Percentiles rank a stretch among this genome's conserved stretches.
Conservation (phyloP, 2,797 vertebrate genomes). For the Galagoides demidoff region DNA sequence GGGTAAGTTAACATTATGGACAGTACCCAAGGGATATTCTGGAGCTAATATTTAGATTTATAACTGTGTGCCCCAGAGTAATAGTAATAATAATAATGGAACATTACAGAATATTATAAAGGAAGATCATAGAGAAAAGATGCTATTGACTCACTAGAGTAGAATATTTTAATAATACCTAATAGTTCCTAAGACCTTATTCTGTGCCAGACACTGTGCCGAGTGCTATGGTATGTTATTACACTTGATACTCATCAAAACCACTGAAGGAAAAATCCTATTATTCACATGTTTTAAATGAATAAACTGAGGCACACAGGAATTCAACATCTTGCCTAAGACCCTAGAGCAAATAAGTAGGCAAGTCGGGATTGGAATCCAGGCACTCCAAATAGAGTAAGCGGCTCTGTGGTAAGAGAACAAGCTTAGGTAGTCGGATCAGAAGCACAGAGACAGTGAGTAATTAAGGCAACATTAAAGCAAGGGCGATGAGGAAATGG, state of each 20-base stretch:
- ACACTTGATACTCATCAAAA: constrained; percentile 3
- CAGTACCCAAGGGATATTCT: not conserved
- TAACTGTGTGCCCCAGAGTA: not conserved
- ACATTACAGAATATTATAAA: not conserved
- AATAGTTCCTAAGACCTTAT: not conserved
- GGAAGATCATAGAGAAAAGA: not conserved
- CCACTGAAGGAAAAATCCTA: not conserved
- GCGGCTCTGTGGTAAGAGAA: not conserved
- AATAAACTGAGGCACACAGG: not conserved
- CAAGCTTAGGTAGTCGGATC: not conserved
- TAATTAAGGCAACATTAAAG: not conserved
- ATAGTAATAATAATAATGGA: not conserved
- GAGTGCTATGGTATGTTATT: not conserved
- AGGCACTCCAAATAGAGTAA: not conserved
- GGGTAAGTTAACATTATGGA: not conserved
- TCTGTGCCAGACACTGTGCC: not conserved
- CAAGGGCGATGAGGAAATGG: not conserved
- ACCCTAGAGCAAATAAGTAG: not conserved
- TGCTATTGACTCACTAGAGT: not conserved
- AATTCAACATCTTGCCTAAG: not conserved
- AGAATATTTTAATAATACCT: not conserved
- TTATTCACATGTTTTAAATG: not conserved
- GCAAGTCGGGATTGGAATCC: not conserved
- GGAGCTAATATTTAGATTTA: not conserved
- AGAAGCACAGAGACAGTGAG: not conserved